Evolutionary conservation across 2,113 vertebrate genomes (phyloP).

Genomic region (Microcebus griseorufus): DNA sequence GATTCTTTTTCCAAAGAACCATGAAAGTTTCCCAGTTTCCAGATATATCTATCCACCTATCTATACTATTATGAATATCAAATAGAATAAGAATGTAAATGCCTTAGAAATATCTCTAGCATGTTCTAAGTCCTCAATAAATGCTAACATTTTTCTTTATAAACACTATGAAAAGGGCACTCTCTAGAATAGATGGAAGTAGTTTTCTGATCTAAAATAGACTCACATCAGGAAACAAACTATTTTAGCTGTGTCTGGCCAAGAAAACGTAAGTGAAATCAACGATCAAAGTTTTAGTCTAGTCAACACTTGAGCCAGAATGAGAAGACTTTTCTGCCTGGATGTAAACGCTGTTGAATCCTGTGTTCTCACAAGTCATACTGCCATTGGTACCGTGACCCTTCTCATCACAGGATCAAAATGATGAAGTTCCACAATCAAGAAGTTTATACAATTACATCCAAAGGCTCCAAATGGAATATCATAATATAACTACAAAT

Average conservation of each 20-base stretch:
- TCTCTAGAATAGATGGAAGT: not conserved
- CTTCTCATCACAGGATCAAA: not conserved
- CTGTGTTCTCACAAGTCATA: not conserved
- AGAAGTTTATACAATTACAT: not conserved
- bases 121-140: not conserved
- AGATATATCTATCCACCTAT: not conserved
- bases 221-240: not conserved
- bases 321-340: not conserved
- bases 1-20: not conserved
- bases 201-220: not conserved
- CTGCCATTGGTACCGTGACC: fast-evolving
- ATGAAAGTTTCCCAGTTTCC: not conserved
- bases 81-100: not conserved
- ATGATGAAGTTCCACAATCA: not conserved
- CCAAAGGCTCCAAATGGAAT: not conserved
- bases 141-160: not conserved
- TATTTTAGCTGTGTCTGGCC: not conserved
- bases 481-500: not conserved
- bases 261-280: not conserved
- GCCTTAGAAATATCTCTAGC: not conserved
- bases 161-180: not conserved
- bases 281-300: not conserved
- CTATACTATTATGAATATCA: not conserved
- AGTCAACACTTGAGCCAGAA: not conserved
- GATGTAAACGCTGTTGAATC: not conserved